Evolutionary conservation across 1,140 invertebrate genomes (phyloP).

Genomic region (Phortica variegata): DNA sequence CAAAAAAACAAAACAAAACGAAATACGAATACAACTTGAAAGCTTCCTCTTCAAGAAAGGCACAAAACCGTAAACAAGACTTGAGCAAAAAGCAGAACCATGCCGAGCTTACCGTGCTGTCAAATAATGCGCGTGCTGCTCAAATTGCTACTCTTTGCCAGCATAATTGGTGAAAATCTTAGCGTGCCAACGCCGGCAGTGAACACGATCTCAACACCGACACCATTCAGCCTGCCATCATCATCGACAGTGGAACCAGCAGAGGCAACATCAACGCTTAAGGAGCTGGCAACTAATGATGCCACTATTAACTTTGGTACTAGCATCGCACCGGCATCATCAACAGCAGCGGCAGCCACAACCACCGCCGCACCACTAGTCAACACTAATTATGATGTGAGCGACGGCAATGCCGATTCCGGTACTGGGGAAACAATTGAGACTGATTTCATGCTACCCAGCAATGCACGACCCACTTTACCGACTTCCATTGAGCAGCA

Average conservation of each 20-base stretch:
- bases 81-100: neutral
- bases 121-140: slow-evolving; percentile 22
- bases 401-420: slow-evolving; percentile 12
- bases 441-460: slow-evolving; percentile 38
- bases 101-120: neutral
- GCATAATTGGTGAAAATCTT: slow-evolving; percentile 26
- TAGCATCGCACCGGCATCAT: slow-evolving; percentile 14
- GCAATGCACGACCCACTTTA: slow-evolving; percentile 22
- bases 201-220: slow-evolving; percentile 14
- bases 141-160: slow-evolving; percentile 35
- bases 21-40: slow-evolving; percentile 31
- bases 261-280: no score
- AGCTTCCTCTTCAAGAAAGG: no score
- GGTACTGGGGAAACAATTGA: slow-evolving; percentile 40
- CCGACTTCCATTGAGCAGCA: slow-evolving; percentile 51
- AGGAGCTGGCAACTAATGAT: neutral
- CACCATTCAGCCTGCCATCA: slow-evolving; percentile 20
- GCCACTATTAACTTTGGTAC: neutral
- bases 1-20: slow-evolving; percentile 7
- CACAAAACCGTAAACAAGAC: slow-evolving; percentile 36
- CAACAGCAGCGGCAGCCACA: slow-evolving; percentile 1
- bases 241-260: slow-evolving; percentile 1
- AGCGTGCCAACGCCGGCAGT: slow-evolving; percentile 27
- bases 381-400: slow-evolving; percentile 23
- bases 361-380: slow-evolving; percentile 24